Evolutionary conservation across 1,140 invertebrate species (phyloP).

Genomic region (Chironomus tepperi): DNA sequence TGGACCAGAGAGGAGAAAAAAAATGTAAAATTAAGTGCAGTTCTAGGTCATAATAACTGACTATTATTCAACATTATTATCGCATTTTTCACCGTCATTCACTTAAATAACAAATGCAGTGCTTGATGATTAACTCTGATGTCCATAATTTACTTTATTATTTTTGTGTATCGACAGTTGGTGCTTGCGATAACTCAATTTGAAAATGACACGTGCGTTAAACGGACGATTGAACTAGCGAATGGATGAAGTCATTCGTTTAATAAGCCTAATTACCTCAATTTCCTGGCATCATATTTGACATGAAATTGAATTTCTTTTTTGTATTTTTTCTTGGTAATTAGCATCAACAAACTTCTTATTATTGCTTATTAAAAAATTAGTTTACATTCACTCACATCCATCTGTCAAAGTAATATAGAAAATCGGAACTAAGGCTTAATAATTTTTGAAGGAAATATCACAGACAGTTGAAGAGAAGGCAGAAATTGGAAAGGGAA

Average conservation of each 20-base stretch:
- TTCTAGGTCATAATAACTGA: constrained; percentile 4
- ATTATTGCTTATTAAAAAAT: neutral
- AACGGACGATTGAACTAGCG: neutral
- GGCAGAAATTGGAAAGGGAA: no score
- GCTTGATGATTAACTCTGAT: neutral
- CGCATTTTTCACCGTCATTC: neutral
- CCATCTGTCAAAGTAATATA: neutral
- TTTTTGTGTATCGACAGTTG: neutral
- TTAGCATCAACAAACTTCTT: neutral
- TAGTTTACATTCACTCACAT: neutral
- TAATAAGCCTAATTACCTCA: constrained; percentile 9
- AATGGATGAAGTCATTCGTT: neutral
- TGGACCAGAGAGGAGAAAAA: neutral
- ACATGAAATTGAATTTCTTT: neutral
- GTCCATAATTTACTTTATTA: neutral
- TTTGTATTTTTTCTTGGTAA: neutral
- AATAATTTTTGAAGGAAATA: neutral
- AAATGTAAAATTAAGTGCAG: neutral
- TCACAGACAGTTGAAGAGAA: neutral
- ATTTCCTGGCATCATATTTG: neutral
- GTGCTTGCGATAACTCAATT: neutral
- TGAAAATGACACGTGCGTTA: neutral
- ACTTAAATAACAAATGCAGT: neutral
- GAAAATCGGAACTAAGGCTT: neutral
- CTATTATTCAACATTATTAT: neutral